Percentiles rank a stretch among this genome's conserved stretches.
Conservation (phyloP, 2,113 vertebrate species). For the Carollia perspicillata region DNA sequence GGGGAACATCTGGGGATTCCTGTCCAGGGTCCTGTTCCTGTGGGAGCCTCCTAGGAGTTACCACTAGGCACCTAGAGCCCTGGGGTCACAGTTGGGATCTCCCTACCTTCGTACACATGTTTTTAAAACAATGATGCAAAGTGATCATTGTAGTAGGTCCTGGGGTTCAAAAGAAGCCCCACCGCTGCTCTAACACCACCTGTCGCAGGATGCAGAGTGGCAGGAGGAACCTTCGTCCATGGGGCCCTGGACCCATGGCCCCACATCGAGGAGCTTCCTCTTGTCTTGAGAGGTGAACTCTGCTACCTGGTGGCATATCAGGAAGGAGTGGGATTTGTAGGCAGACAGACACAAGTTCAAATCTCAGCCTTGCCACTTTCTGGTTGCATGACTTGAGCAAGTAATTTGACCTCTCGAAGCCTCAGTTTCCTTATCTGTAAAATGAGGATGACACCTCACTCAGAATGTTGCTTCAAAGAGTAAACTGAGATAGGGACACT, state of each 20-base stretch:
- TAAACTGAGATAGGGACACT: neutral
- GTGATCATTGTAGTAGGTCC: neutral
- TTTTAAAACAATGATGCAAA: neutral
- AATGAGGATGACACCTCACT: neutral
- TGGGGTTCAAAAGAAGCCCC: neutral
- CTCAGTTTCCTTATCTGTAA: neutral
- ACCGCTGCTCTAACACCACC: neutral
- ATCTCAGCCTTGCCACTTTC: neutral
- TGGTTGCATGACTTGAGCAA: neutral
- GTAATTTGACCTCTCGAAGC: neutral
- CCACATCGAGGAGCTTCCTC: neutral
- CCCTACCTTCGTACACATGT: too few relatives aligned
- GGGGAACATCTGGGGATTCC: neutral
- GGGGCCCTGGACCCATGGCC: neutral
- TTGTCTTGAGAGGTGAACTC: neutral
- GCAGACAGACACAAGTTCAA: neutral
- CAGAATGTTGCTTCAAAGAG: neutral
- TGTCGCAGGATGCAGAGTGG: too few relatives aligned
- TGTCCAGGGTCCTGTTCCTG: neutral
- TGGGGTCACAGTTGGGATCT: neutral
- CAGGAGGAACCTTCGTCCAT: neutral
- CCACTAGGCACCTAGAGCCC: too few relatives aligned
- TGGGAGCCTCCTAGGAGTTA: neutral
- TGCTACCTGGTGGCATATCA: neutral
- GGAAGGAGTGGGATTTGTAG: neutral